Evolutionary conservation across 2,888 invertebrate genomes (phyloP), one percentile per base, ranked within the genome.

Genomic region (Eumerus sabulonum): DNA sequence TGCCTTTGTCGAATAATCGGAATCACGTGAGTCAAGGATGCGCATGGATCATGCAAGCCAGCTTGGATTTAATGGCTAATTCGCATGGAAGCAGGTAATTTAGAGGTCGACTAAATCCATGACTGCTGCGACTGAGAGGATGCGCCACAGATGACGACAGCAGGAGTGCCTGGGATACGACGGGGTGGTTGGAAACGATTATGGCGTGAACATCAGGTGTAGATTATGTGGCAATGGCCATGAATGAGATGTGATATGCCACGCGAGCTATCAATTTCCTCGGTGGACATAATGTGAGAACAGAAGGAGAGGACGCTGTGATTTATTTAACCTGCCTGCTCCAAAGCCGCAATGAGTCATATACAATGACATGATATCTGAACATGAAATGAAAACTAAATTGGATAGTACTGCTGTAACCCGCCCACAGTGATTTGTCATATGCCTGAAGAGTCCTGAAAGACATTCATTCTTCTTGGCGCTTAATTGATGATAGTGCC

Each of bases 171-270:
- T n/a, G n/a, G n/a, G n/a, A n/a, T n/a, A n/a, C n/a, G n/a, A n/a
- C n/a, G n/a, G n/a, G n/a, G n/a, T n/a, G n/a, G n/a, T n/a, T n/a
- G n/a, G n/a, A n/a, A n/a, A n/a, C n/a, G 36, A 13, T 50, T 62
- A 59, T 73, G 42, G 73, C 77, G 73, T 77, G 77, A 68, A 57
- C 59, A 47, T 63, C 73, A 77, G 73, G 77, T 77, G 77, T 77
- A 68, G 53, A 73, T 63, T 67, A 67, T 50, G 27, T 62, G 56
- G 36, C 67, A 59, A 67, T 60, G 19, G 27, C 62, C 17, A n/a
- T 11, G 51, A n/a, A 42, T 51, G 27, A 40, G 62, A 51, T 50
- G 62, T 13, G 51, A 62, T 57, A 36, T 19, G 51, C 53, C 77
- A 73, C 53, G 73, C 51, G 48, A 73, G 59, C 53, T 67, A 73